Base-by-base conservation (phyloP, 2,113 vertebrate species). In the Tachycineta bicolor region DNA sequence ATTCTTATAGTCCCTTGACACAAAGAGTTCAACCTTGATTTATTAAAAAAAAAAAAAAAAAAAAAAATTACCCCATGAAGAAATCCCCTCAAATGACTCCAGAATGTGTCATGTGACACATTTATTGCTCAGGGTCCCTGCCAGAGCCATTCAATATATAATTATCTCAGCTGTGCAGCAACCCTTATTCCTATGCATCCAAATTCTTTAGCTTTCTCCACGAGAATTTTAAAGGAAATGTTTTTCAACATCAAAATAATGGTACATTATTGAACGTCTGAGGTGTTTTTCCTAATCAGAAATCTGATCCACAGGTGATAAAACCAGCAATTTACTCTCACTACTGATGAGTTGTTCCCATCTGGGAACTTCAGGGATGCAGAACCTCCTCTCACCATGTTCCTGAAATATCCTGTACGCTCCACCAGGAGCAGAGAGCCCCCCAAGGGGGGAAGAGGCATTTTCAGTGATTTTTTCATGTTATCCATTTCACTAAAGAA, bases 111-210 rank as follows among this genome's bases (percentile, higher is more conserved):
- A 96, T 87, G 87, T 87, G 58, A 94, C 87, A 84, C 34, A 64
- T 94, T 92, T 92, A 91, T 62, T 95, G 84, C 90, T 91, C 46
- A 63, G 33, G 44, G 76, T 93, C 49, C 52, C n/a, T 84, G 89
- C 59, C 79, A 86, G 69, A 92, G 34, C 31, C 19, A 26, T 93
- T 94, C 78, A 76, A 87, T 92, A 63, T 84, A 58, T 79, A 86
- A 93, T 93, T 95, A 86, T 81, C 91, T 75, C 90, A 87, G 78
- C 90, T 73, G 26, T 75, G 65, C 75, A 90, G 78, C 41, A 52
- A 15, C 41, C 39, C 10, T 62, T 47, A 34, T 73, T 74, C 77
- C 79, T 84, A 34, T 26, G 31, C 34, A 68, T 76, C 90, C 77
- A 87, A 91, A 81, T 83, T 76, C 47, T 80, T 83, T 29, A 53